Conservation (phyloP, 2,888 invertebrate species). For the Diarsia dahlii region DNA sequence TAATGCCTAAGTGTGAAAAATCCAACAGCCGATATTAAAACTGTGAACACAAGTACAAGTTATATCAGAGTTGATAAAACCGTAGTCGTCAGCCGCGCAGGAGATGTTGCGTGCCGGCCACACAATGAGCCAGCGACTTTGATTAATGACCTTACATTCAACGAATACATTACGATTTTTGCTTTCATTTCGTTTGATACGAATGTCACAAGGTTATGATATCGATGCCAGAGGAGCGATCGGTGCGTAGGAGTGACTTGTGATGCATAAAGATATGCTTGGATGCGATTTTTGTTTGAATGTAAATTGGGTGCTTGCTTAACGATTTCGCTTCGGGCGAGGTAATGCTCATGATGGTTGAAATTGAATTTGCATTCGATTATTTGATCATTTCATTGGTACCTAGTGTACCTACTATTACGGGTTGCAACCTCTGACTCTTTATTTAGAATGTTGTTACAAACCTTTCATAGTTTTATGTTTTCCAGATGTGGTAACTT, state of each 20-base stretch:
- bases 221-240: slow-evolving; percentile 81
- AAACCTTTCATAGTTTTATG: not conserved
- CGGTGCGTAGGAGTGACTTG: slow-evolving; percentile 70
- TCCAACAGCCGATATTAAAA: slow-evolving; percentile 56
- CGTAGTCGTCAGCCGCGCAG: slow-evolving; percentile 77
- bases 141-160: slow-evolving; percentile 89
- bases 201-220: slow-evolving; percentile 90
- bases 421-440: not conserved
- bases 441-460: not conserved
- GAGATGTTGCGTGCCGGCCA: slow-evolving; percentile 88
- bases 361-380: slow-evolving; percentile 27
- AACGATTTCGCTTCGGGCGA: slow-evolving; percentile 33
- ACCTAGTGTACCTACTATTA: too few species aligned
- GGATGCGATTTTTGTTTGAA: slow-evolving; percentile 62
- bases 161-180: slow-evolving; percentile 91
- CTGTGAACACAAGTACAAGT: slow-evolving; percentile 71
- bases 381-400: not conserved
- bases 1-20: slow-evolving; percentile 53
- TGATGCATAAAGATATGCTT: slow-evolving; percentile 56
- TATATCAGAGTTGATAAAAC: slow-evolving; percentile 83
- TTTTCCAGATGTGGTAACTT: too few species aligned
- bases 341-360: slow-evolving; percentile 11
- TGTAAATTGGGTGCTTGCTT: slow-evolving; percentile 39
- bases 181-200: slow-evolving; percentile 89
- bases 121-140: slow-evolving; percentile 89